phyloP scores from a whole-genome alignment of 1,140 invertebrate species.

The Thalassaphorura encarpata region DNA sequence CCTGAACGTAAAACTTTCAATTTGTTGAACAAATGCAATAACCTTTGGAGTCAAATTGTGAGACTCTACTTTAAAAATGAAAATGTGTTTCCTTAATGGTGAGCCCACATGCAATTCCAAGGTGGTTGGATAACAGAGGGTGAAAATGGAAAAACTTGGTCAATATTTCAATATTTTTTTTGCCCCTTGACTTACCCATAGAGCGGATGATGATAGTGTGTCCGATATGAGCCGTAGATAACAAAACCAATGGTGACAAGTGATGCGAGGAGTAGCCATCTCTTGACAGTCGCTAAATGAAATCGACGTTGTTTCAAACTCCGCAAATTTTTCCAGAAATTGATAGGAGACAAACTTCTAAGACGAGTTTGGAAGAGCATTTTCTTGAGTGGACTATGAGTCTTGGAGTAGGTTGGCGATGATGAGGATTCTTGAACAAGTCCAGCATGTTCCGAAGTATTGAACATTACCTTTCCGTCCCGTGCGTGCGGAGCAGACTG shows the following conservation, averaged over 20 bases:
- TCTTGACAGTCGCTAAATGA: slow-evolving; percentile 25
- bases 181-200: slow-evolving; percentile 23
- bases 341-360: not conserved
- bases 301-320: slow-evolving; percentile 18
- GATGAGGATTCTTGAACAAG: slow-evolving; percentile 2
- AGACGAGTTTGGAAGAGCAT: not conserved
- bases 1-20: no score
- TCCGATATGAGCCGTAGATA: slow-evolving; percentile 25
- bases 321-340: slow-evolving; percentile 1
- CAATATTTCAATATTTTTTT: not conserved
- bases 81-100: no score
- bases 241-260: slow-evolving; percentile 18
- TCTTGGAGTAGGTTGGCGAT: not conserved
- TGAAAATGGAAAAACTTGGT: not conserved
- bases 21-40: no score
- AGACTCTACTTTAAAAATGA: no score
- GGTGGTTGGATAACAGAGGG: not conserved
- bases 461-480: not conserved
- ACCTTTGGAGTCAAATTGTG: no score
- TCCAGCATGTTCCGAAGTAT: not conserved
- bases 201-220: slow-evolving; percentile 18
- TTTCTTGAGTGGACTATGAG: not conserved
- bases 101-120: not conserved
- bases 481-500: not conserved
- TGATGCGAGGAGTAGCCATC: slow-evolving; percentile 25